phyloP scores from a whole-genome alignment of 2,113 vertebrate genomes.

The Dromas ardeola region DNA sequence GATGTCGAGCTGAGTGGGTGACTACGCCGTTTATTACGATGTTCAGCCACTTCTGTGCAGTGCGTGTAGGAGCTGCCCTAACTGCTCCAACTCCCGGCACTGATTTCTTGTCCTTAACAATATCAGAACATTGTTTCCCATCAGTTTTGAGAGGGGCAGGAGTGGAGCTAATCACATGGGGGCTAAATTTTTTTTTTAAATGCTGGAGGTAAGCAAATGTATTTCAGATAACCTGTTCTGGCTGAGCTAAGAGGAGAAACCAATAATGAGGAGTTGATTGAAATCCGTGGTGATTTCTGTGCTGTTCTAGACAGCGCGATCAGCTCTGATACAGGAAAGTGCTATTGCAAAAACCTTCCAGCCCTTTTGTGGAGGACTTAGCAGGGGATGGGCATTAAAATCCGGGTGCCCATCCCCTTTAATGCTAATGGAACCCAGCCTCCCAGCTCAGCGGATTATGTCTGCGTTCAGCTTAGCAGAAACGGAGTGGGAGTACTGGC shows the following conservation, averaged over 20 bases:
- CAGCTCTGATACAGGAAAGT: neutral
- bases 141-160: neutral
- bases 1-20: fast-evolving
- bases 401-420: neutral
- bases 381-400: neutral
- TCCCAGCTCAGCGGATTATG: neutral
- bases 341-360: neutral
- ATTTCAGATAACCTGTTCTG: neutral
- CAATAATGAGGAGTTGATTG: fast-evolving
- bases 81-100: neutral
- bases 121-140: neutral
- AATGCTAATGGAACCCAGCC: neutral
- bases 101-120: neutral
- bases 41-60: neutral
- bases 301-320: neutral
- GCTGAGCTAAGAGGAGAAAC: neutral
- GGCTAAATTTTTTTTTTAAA: neutral
- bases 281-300: neutral
- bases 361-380: neutral
- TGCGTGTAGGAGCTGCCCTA: neutral
- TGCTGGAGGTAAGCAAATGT: neutral
- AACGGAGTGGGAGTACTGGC: neutral
- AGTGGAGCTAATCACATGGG: neutral
- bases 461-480: neutral
- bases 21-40: neutral